Percentiles rank a stretch among this genome's conserved stretches.
Evolutionary conservation across 2,888 invertebrate species (phyloP).

Genomic region (Petrolisthes cinctipes): DNA sequence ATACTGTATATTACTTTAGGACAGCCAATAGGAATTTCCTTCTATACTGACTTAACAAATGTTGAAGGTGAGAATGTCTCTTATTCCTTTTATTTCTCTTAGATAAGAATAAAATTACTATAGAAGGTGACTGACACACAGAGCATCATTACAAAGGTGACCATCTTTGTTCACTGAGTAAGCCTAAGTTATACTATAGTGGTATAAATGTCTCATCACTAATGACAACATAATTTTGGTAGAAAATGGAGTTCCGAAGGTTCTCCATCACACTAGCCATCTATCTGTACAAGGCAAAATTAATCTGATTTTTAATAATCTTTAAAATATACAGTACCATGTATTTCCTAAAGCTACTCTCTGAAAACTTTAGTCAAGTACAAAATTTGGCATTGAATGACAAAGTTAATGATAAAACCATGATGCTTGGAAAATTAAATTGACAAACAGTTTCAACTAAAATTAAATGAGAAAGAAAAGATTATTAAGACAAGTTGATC

Average conservation of each 20-base stretch:
- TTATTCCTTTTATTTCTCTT: no score
- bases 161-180: slow-evolving; percentile 24
- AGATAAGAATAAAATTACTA: neutral
- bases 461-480: no score
- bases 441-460: no score
- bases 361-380: no score
- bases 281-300: slow-evolving; percentile 24
- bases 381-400: no score
- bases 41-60: no score
- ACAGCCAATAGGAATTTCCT: no score
- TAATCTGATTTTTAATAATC: slow-evolving; percentile 3
- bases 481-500: neutral
- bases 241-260: slow-evolving; percentile 22
- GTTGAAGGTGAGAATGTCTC: no score
- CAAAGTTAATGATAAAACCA: no score
- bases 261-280: slow-evolving; percentile 24
- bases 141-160: neutral
- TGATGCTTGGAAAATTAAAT: no score
- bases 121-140: slow-evolving; percentile 19
- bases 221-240: slow-evolving; percentile 34
- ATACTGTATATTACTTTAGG: no score
- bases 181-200: slow-evolving; percentile 26
- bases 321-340: slow-evolving; percentile 21
- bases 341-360: slow-evolving; percentile 15
- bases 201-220: slow-evolving; percentile 38